Conservation (phyloP, 2,113 vertebrate genomes). For the Phainopepla nitens region DNA sequence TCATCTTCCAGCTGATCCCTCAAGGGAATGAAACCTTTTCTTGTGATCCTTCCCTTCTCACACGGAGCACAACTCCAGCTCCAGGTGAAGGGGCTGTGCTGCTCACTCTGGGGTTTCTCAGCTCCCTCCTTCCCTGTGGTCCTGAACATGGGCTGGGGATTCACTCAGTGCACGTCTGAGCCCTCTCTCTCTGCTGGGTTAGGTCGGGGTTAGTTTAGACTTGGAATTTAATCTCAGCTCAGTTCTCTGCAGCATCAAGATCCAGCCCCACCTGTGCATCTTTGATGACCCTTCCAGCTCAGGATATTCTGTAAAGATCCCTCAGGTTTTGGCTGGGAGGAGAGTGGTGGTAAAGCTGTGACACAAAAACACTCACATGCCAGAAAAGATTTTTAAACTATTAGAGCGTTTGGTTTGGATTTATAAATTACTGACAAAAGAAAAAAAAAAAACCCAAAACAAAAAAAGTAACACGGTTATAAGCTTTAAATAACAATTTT, state of each 20-base stretch:
- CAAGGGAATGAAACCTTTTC: not conserved
- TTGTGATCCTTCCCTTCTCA: not conserved
- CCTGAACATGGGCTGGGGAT: accelerated
- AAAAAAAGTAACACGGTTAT: not conserved
- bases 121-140: not conserved
- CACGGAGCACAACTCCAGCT: accelerated
- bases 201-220: not conserved
- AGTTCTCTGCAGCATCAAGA: not conserved
- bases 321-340: not conserved
- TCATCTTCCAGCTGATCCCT: not conserved
- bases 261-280: not conserved
- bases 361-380: accelerated
- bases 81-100: not conserved
- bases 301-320: not conserved
- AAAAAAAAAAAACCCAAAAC: not conserved
- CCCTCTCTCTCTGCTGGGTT: too few species aligned
- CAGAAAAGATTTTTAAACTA: not conserved
- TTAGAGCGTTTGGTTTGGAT: not conserved
- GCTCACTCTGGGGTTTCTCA: not conserved
- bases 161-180: accelerated
- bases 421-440: not conserved
- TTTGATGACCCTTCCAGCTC: not conserved
- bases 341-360: not conserved
- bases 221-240: not conserved
- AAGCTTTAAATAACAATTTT: not conserved